These are phyloP conservation scores for Enteromius unitaeniatus DNA, from an alignment of 2,797 vertebrate genomes.

Conservation along the genomic window DNA sequence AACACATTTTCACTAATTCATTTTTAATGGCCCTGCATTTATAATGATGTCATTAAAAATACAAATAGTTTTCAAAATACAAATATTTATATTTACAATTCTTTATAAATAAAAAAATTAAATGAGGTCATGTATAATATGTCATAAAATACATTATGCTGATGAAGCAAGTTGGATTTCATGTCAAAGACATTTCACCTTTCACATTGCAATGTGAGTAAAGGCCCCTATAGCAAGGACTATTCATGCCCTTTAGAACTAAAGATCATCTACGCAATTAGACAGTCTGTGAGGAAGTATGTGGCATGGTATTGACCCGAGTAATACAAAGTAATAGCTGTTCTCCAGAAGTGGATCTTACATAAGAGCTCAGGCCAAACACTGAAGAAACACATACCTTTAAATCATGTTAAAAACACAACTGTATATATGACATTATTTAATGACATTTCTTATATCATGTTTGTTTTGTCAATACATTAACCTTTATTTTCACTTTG, in stretches of 20 bases:
- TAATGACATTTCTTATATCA: not conserved
- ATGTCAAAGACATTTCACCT: not conserved
- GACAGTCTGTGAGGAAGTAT: conserved; percentile 35
- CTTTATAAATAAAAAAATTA: not conserved
- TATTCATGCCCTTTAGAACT: not conserved
- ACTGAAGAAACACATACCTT: not conserved
- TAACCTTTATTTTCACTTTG: not conserved
- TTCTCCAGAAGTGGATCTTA: conserved; percentile 26
- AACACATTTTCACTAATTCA: too few relatives aligned
- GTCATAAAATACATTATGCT: not conserved
- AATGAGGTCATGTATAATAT: not conserved
- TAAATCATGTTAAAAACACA: not conserved
- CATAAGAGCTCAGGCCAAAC: not conserved
- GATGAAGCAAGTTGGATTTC: not conserved
- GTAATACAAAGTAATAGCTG: conserved; percentile 13
- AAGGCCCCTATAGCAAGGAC: conserved; percentile 1
- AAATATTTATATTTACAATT: too few relatives aligned
- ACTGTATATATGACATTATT: not conserved
- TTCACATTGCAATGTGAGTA: not conserved
- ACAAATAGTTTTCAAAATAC: not conserved
- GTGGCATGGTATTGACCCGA: conserved; percentile 5
- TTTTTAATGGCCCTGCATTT: not conserved
- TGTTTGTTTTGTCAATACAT: not conserved
- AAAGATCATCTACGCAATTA: conserved; percentile 50
- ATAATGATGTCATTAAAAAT: not conserved